Evolutionary conservation across 2,888 invertebrate genomes (phyloP).

Genomic region (Stegana nigrithorax): DNA sequence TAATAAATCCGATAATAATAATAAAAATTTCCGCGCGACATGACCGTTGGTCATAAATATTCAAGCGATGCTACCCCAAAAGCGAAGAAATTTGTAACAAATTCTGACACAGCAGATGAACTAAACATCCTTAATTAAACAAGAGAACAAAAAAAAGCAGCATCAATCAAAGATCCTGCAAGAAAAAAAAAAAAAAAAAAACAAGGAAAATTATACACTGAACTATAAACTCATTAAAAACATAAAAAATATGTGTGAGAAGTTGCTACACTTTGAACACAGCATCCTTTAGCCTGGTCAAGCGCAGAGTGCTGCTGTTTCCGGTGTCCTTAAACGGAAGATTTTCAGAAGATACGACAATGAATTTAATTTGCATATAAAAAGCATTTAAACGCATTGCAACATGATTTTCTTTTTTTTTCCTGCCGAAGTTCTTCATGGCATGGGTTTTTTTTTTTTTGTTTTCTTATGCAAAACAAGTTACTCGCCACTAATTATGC

Average conservation of each 20-base stretch:
- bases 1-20: constrained; percentile 46
- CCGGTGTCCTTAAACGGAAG: too few species aligned
- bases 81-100: constrained; percentile 24
- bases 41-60: constrained; percentile 68
- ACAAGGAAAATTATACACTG: constrained; percentile 11
- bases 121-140: constrained; percentile 27
- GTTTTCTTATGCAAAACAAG: constrained; percentile 26
- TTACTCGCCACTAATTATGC: constrained; percentile 61
- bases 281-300: constrained; percentile 17
- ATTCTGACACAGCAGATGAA: constrained; percentile 28
- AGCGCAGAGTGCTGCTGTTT: too few species aligned
- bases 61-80: constrained; percentile 47
- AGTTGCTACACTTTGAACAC: constrained; percentile 21
- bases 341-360: constrained; percentile 2
- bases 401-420: constrained; percentile 53
- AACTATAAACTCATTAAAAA: constrained; percentile 49
- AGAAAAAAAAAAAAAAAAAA: not conserved
- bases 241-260: constrained; percentile 41
- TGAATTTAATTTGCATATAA: constrained; percentile 57
- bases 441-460: not conserved
- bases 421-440: too few species aligned
- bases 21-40: constrained; percentile 63
- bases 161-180: constrained; percentile 49
- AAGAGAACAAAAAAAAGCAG: constrained; percentile 34
- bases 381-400: constrained; percentile 52